Evolutionary conservation across 2,888 invertebrate species (phyloP).

Genomic region (Eumacrocentrus americanus): DNA sequence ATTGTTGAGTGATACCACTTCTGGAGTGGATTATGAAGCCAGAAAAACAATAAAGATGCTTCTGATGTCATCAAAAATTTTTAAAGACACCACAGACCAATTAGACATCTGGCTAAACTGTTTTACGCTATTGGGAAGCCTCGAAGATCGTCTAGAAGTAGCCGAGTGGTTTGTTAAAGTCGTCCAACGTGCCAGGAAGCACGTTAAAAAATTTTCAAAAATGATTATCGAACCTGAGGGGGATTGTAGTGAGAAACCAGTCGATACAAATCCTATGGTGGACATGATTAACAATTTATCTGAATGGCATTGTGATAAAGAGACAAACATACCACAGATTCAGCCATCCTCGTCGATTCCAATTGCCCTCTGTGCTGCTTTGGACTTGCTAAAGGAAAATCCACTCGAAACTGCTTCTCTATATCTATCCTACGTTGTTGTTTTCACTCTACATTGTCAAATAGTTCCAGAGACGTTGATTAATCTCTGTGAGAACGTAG

Average conservation of each 20-base stretch:
- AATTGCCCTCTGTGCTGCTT: slow-evolving; percentile 51
- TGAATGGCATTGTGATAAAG: slow-evolving; percentile 29
- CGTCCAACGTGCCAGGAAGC: slow-evolving; percentile 39
- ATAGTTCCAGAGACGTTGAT: slow-evolving; percentile 64
- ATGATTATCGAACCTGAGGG: slow-evolving; percentile 41
- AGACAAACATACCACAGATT: slow-evolving; percentile 28
- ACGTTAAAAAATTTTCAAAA: slow-evolving; percentile 47
- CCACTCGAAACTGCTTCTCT: slow-evolving; percentile 32
- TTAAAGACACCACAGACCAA: slow-evolving; percentile 70
- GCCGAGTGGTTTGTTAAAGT: slow-evolving; percentile 50
- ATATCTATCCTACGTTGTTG: slow-evolving; percentile 53
- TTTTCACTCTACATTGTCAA: slow-evolving; percentile 70
- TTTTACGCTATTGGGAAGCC: slow-evolving; percentile 49
- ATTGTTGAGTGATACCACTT: slow-evolving; percentile 34
- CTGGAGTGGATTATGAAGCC: slow-evolving; percentile 53
- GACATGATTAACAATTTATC: slow-evolving; percentile 43
- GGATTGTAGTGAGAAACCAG: slow-evolving; percentile 37
- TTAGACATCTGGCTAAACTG: slow-evolving; percentile 72
- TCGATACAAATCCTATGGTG: slow-evolving; percentile 34
- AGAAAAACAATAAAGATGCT: slow-evolving; percentile 66
- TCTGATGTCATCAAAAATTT: slow-evolving; percentile 69
- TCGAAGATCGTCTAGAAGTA: slow-evolving; percentile 41
- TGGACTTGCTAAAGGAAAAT: slow-evolving; percentile 60
- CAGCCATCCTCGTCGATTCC: slow-evolving; percentile 46
- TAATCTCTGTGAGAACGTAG: slow-evolving; percentile 63